Conservation (phyloP, 2,797 vertebrate species). For the Cheirogaleus major region DNA sequence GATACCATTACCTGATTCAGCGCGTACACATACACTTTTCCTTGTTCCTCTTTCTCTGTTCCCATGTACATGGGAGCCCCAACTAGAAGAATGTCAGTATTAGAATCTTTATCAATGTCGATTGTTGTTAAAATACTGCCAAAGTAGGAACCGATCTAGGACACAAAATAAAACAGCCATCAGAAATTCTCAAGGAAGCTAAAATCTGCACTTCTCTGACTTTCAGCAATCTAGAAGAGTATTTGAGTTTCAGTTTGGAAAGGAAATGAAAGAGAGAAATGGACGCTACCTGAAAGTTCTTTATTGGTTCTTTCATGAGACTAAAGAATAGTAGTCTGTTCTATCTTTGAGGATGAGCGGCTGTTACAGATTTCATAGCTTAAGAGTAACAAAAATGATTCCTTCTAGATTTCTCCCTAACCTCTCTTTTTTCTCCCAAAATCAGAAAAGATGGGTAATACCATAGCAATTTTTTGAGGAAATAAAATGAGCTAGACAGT, state of each 20-base stretch:
- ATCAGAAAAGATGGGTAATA: background rate
- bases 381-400: background rate
- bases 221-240: background rate
- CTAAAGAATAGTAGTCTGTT: background rate
- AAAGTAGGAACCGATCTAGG: conserved; percentile 98
- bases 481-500: background rate
- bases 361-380: background rate
- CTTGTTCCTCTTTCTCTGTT: conserved; percentile 94
- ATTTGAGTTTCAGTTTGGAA: background rate
- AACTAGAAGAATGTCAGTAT: conserved; percentile 94
- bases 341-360: background rate
- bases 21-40: conserved; percentile 95
- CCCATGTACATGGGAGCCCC: conserved; percentile 99
- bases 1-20: conserved; percentile 89
- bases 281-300: background rate
- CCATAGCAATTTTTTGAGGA: background rate
- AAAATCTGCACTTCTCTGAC: background rate
- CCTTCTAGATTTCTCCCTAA: background rate
- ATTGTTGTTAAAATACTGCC: conserved; percentile 95
- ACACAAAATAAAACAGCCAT: background rate
- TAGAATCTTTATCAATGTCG: conserved; percentile 91
- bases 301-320: background rate
- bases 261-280: background rate
- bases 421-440: background rate
- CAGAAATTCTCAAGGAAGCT: background rate